Evolutionary conservation across 2,113 vertebrate species (phyloP).

Genomic region (Acanthochromis polyacanthus): DNA sequence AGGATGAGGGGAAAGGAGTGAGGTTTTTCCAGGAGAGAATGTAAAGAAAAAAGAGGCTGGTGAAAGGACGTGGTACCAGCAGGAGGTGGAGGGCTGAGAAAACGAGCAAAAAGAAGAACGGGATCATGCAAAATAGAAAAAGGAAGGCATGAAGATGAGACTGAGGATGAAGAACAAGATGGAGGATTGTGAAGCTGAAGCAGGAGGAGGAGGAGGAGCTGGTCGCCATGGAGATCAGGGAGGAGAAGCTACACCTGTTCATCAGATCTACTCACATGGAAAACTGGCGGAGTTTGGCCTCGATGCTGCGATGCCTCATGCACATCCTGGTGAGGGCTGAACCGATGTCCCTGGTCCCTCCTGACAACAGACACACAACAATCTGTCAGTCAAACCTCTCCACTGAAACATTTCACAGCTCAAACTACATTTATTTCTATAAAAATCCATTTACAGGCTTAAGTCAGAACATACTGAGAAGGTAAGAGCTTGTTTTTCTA

Average conservation of each 20-base stretch:
- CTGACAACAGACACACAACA: slow-evolving; percentile 72
- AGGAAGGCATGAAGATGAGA: neutral
- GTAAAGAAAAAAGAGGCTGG: neutral
- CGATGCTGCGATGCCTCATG: slow-evolving; percentile 94
- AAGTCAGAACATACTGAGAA: too few species aligned
- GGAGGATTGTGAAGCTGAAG: neutral
- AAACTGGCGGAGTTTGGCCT: slow-evolving; percentile 93
- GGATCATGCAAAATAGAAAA: neutral
- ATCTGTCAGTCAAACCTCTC: neutral
- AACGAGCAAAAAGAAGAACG: neutral
- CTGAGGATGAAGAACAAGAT: neutral
- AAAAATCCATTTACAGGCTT: too few species aligned
- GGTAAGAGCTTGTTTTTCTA: too few species aligned
- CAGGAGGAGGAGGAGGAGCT: slow-evolving; percentile 22
- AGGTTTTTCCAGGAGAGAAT: neutral
- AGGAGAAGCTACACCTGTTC: slow-evolving; percentile 52
- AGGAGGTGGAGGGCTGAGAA: neutral
- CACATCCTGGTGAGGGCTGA: slow-evolving; percentile 94
- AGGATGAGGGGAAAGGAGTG: neutral
- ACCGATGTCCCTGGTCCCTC: slow-evolving; percentile 92
- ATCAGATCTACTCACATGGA: slow-evolving; percentile 88
- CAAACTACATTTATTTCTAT: too few species aligned
- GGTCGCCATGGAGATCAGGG: slow-evolving; percentile 42
- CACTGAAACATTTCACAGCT: neutral
- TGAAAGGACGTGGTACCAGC: neutral